Conservation (phyloP, 1,140 invertebrate species). For the Aethina tumida region DNA sequence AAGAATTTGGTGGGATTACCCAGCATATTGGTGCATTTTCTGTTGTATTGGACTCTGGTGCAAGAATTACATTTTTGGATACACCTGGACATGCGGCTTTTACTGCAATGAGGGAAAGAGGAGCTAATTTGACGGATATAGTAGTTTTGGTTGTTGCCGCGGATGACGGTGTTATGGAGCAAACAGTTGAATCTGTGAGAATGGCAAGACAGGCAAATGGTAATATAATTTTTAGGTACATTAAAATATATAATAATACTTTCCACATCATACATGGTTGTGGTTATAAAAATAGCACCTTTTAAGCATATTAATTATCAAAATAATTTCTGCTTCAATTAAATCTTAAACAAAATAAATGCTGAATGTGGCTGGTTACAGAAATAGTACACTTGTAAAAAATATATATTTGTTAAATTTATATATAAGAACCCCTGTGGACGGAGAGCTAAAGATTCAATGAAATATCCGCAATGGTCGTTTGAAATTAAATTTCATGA, state of each 20-base stretch:
- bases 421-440: too few relatives aligned
- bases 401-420: too few relatives aligned
- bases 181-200: slow-evolving; percentile 76
- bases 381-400: too few relatives aligned
- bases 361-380: too few relatives aligned
- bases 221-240: slow-evolving; percentile 18
- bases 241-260: background rate
- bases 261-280: background rate
- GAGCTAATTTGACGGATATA: slow-evolving; percentile 88
- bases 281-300: background rate
- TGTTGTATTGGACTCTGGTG: slow-evolving; percentile 59
- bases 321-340: background rate
- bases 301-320: background rate
- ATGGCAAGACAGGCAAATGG: slow-evolving; percentile 67
- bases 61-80: slow-evolving; percentile 88
- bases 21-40: slow-evolving; percentile 99
- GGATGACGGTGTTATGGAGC: slow-evolving; percentile 98
- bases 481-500: too few relatives aligned
- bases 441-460: too few relatives aligned
- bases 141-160: slow-evolving; percentile 95
- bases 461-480: too few relatives aligned
- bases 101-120: slow-evolving; percentile 79
- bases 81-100: slow-evolving; percentile 99
- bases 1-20: slow-evolving; percentile 98
- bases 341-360: background rate